Base-by-base conservation (phyloP, 2,113 vertebrate species). In the Pungitius pungitius region DNA sequence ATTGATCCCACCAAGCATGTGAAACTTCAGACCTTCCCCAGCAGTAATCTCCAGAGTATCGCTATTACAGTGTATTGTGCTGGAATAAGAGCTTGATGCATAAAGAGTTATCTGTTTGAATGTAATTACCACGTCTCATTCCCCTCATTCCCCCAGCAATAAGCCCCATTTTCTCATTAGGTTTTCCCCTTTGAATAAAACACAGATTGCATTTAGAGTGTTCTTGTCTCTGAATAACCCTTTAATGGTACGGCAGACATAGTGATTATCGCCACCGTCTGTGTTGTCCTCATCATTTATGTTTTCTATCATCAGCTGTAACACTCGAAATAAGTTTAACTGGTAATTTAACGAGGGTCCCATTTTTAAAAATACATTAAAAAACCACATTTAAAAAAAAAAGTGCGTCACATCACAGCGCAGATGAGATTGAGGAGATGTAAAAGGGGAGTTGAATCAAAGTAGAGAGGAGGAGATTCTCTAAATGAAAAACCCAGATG, bases 1-100 rank as follows among this genome's bases (percentile, higher is more conserved):
- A 85, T 87, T 80, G 79, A 81, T 75, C 70, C 76, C 67, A 77
- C 90, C 86, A 89, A 67, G 86, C 85, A 90, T 61, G 35, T 40
- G 56, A 59, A 70, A 70, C 73, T 71, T 73, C 73, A 71, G 27
- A 71, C 84, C 22, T 63, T 55, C 54, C 62, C 59, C 35, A 14
- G 62, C 66, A 78, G 86, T 83, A 80, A 80, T 84, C 81, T 78
- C 72, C 0, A 12, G 85, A 89, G 62, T 58, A 55, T 71, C 75
- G 27, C 54, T 68, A 43, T 82, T 77, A 35, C 33, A 35, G 33
- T 7, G 68, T 59, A 73, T 71, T 64, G 57, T 61, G 54, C 40
- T 71, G 51, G 15, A 77, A 63, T 37, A 11, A 37, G 71, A 82
- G 66, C 82, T 64, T 54, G 67, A 83, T 69, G 79, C 75, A 84